Conservation (phyloP, 2,113 vertebrate genomes). For the Neogobius melanostomus region DNA sequence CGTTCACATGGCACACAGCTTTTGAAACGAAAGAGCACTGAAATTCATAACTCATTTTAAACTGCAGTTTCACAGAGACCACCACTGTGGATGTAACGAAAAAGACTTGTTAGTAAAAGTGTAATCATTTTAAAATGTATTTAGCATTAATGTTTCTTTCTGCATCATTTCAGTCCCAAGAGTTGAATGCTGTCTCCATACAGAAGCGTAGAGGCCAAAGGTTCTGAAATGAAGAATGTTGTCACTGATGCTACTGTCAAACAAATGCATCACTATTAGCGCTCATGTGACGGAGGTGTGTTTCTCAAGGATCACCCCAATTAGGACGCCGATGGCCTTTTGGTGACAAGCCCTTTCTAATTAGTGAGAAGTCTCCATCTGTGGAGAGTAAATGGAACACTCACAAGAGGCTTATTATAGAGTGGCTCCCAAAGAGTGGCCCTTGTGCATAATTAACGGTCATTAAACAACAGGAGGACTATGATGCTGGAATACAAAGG, state of each 20-base stretch:
- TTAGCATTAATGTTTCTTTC: too few relatives aligned
- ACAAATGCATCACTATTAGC: conserved; percentile 62
- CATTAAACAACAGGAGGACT: conserved; percentile 4
- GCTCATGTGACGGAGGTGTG: conserved; percentile 49
- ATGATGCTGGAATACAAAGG: not conserved
- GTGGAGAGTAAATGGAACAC: conserved; percentile 41
- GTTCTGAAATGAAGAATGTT: conserved; percentile 30
- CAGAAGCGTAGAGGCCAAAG: not conserved
- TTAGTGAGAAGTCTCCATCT: conserved; percentile 60
- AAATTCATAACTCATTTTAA: too few relatives aligned
- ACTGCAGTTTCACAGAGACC: too few relatives aligned
- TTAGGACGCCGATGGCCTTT: conserved; percentile 70
- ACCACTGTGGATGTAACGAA: too few relatives aligned
- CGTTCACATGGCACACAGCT: not conserved
- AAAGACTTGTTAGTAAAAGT: too few relatives aligned
- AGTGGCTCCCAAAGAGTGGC: conserved; percentile 23
- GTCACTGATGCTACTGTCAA: conserved; percentile 31
- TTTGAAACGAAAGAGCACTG: not conserved
- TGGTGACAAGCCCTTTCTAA: conserved; percentile 63
- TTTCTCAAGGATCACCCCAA: conserved; percentile 69
- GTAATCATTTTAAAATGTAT: too few relatives aligned
- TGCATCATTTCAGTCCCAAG: not conserved
- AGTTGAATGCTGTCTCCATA: not conserved
- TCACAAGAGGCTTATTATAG: conserved; percentile 33
- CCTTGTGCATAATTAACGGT: conserved; percentile 50